A percentile compares a stretch with the other conserved stretches of the same genome.
Evolutionary conservation across 53 echinoderm and acorn worm species (phyloP).

Genomic region (Antedon mediterranea): DNA sequence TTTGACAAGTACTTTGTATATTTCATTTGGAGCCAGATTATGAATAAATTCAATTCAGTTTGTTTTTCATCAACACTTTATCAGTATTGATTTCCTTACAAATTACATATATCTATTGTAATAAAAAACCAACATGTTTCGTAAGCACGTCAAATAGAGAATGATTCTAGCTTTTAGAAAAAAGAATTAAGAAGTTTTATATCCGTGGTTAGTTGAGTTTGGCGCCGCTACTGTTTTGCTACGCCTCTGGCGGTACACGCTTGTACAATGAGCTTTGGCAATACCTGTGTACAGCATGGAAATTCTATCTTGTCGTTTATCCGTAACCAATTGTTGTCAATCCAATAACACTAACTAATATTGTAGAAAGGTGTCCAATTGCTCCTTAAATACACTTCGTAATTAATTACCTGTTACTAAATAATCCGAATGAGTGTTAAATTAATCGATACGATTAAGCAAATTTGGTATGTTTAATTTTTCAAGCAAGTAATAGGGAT

Average conservation of each 20-base stretch:
- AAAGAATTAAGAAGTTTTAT: not conserved
- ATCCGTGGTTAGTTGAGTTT: not conserved
- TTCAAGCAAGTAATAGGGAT: not conserved
- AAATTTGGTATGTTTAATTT: not conserved
- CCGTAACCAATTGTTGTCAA: not conserved
- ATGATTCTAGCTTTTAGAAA: not conserved
- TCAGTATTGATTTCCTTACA: not conserved
- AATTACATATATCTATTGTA: not conserved
- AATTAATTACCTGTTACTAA: conserved; percentile 1
- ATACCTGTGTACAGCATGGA: not conserved
- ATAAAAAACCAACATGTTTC: not conserved
- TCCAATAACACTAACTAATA: not conserved
- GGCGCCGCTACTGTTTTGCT: not conserved
- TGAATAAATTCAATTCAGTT: not conserved
- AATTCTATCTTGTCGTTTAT: not conserved
- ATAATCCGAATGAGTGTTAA: not conserved
- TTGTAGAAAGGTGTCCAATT: not conserved
- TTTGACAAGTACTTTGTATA: not conserved
- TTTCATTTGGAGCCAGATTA: not conserved
- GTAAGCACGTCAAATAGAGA: not conserved
- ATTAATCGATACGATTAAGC: not conserved
- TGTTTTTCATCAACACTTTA: not conserved
- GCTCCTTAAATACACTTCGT: not conserved
- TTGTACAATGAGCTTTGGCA: not conserved
- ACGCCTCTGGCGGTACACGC: not conserved